These are phyloP conservation scores for Chrosomus eos DNA, from an alignment of 2,797 vertebrate genomes.

Conservation along the genomic window DNA sequence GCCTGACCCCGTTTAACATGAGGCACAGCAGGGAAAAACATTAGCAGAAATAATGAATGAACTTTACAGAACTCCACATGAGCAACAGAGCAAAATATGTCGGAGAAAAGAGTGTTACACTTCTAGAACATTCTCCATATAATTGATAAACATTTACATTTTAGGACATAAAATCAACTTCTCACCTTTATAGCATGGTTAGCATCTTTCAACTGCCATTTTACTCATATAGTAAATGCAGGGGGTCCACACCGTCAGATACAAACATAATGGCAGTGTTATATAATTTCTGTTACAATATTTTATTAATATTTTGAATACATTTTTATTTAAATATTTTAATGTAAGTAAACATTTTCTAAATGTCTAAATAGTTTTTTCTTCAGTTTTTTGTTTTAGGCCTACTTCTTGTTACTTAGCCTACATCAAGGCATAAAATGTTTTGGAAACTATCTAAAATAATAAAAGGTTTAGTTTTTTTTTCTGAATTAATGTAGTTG, in stretches of 20 bases:
- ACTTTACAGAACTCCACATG: background rate
- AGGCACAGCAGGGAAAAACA: slow-evolving; percentile 24
- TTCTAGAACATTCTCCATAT: background rate
- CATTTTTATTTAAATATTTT: background rate
- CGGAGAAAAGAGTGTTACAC: background rate
- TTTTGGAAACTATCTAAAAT: too few relatives aligned
- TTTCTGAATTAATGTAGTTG: too few relatives aligned
- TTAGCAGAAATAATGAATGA: slow-evolving; percentile 45
- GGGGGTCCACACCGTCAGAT: background rate
- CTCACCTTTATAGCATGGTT: background rate
- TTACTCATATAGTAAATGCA: background rate
- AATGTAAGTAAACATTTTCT: background rate
- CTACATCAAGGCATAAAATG: too few relatives aligned
- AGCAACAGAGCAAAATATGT: background rate
- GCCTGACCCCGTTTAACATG: slow-evolving; percentile 42
- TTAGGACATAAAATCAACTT: background rate
- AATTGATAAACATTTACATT: background rate
- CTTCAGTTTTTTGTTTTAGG: background rate
- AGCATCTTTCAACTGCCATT: background rate
- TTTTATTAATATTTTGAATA: background rate
- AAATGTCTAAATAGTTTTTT: background rate
- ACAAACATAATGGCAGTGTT: background rate
- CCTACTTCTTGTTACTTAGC: too few relatives aligned
- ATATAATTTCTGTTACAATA: background rate
- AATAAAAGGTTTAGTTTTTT: too few relatives aligned